Conservation (phyloP, 2,797 vertebrate genomes). For the Toxotes lorentzi region DNA sequence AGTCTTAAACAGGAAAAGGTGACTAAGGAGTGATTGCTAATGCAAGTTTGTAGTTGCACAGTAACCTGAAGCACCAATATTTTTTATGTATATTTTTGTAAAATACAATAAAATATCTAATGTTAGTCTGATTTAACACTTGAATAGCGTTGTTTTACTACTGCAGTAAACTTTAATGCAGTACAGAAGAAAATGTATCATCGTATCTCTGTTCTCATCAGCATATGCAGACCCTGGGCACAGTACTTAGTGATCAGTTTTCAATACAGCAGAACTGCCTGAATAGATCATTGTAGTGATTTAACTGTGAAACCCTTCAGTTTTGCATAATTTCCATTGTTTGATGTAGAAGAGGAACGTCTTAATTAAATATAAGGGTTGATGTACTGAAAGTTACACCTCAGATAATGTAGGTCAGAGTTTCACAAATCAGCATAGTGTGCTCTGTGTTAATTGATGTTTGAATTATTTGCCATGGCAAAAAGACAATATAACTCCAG, state of each 20-base stretch:
- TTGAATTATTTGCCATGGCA: not conserved
- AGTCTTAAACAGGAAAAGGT: slow-evolving; percentile 15
- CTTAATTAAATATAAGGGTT: not conserved
- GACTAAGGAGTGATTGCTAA: not conserved
- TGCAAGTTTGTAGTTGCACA: not conserved
- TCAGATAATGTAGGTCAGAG: not conserved
- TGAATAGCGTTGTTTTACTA: not conserved
- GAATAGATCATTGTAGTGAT: not conserved
- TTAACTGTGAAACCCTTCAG: slow-evolving; percentile 12
- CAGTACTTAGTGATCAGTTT: not conserved
- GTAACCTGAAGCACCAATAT: not conserved
- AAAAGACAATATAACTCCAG: not conserved
- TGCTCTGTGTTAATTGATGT: not conserved
- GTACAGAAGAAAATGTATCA: no score
- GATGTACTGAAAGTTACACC: not conserved
- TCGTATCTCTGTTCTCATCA: not conserved
- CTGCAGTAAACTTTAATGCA: not conserved
- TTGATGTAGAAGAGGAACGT: not conserved
- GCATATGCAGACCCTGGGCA: not conserved
- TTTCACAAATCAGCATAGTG: not conserved
- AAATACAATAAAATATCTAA: not conserved
- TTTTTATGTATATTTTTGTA: no score
- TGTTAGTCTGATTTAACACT: not conserved
- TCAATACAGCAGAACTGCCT: not conserved
- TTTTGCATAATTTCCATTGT: slow-evolving; percentile 14